Conservation (phyloP, 2,113 vertebrate genomes). For the Triplophysa siluroides region DNA sequence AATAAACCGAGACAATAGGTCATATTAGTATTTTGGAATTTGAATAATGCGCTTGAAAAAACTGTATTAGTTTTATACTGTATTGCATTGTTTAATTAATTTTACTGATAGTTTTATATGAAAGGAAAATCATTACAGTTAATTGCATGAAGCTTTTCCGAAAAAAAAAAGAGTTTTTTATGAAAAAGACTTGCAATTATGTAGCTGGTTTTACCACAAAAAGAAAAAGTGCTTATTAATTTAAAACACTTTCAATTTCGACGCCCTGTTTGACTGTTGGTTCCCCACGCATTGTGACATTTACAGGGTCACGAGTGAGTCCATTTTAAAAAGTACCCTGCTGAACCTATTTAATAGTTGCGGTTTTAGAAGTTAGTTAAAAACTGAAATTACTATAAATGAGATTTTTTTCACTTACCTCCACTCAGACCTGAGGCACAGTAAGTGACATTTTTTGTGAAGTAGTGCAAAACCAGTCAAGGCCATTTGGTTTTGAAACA, state of each 20-base stretch:
- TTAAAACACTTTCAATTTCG: background rate
- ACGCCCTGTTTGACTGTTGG: background rate
- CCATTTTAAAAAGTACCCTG: background rate
- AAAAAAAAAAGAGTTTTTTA: background rate
- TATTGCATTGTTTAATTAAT: too few relatives aligned
- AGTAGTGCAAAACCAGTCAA: background rate
- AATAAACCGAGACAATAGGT: too few relatives aligned
- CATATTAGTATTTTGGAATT: background rate
- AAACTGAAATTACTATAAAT: background rate
- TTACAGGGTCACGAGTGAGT: background rate
- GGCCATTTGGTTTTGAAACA: background rate
- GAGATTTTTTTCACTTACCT: too few relatives aligned
- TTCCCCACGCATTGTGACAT: background rate
- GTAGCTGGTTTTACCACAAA: slow-evolving; percentile 1
- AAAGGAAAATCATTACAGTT: background rate
- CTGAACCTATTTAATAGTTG: background rate
- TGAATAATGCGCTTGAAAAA: background rate
- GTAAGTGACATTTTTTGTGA: too few relatives aligned
- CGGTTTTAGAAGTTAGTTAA: background rate
- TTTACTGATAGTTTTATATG: background rate
- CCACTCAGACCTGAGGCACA: too few relatives aligned
- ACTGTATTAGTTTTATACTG: too few relatives aligned
- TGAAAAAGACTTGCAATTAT: background rate
- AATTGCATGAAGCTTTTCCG: background rate
- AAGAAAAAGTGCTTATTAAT: slow-evolving; percentile 5